Evolutionary conservation across 1,140 invertebrate species (phyloP).

Genomic region (Myzus persicae): DNA sequence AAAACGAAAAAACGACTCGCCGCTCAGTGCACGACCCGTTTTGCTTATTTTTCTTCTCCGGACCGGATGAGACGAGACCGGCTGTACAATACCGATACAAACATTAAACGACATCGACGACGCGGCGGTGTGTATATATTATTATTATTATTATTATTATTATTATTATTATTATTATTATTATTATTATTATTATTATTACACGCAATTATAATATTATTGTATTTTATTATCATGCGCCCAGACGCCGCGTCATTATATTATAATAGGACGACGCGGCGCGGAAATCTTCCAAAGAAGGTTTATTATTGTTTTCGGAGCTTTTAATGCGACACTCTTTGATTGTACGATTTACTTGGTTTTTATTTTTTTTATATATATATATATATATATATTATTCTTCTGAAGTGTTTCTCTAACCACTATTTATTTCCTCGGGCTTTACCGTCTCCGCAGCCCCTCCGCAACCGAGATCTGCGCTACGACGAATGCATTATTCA

Average conservation of each 20-base stretch:
- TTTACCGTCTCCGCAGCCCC: not conserved
- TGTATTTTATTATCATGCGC: not conserved
- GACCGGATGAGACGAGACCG: not conserved
- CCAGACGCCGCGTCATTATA: not conserved
- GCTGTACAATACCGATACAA: too few relatives aligned
- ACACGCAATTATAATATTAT: not conserved
- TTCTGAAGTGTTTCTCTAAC: slow-evolving; percentile 35
- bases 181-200: too few relatives aligned
- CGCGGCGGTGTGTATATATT: too few relatives aligned
- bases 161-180: too few relatives aligned
- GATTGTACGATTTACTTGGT: not conserved
- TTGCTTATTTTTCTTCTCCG: not conserved
- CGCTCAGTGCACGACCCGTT: not conserved
- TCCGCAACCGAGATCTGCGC: not conserved
- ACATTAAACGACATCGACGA: not conserved
- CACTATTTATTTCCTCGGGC: slow-evolving; percentile 25
- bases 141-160: too few relatives aligned
- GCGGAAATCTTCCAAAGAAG: not conserved
- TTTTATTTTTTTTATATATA: not conserved
- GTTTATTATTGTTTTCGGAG: slow-evolving; percentile 26
- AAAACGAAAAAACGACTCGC: not conserved
- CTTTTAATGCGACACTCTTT: not conserved
- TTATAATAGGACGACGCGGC: not conserved
- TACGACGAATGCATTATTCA: slow-evolving; percentile 32
- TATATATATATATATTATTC: too few relatives aligned